Evolutionary conservation across 1,140 invertebrate species (phyloP).

Genomic region (Lethocerus indicus): DNA sequence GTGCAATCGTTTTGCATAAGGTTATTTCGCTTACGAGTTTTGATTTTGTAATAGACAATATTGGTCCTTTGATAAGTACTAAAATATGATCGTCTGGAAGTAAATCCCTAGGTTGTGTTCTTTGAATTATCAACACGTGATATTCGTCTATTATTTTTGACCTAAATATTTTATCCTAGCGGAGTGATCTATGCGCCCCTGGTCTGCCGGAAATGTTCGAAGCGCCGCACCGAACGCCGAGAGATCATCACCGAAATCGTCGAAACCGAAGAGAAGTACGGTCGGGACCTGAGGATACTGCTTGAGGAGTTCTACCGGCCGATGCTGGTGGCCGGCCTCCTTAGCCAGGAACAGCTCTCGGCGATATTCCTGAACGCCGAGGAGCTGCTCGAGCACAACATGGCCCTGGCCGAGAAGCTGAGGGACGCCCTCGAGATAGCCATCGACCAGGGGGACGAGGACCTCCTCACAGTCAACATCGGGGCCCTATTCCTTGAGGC

Average conservation of each 20-base stretch:
- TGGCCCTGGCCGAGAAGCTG: slow-evolving; percentile 66
- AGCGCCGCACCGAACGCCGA: slow-evolving; percentile 73
- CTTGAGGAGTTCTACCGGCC: slow-evolving; percentile 87
- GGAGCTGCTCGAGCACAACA: slow-evolving; percentile 79
- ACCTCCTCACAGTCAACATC: slow-evolving; percentile 75
- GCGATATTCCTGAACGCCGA: slow-evolving; percentile 88
- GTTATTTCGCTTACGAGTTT: no score
- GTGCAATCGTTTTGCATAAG: no score
- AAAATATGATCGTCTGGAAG: no score
- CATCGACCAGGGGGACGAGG: slow-evolving; percentile 55
- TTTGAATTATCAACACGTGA: no score
- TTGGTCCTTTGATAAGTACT: no score
- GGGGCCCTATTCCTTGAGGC: slow-evolving; percentile 81
- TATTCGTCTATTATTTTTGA: no score
- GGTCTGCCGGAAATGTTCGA: slow-evolving; percentile 73
- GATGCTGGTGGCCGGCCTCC: slow-evolving; percentile 70
- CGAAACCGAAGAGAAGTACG: slow-evolving; percentile 92
- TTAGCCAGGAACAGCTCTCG: slow-evolving; percentile 46
- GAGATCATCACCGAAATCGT: slow-evolving; percentile 92
- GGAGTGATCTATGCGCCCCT: slow-evolving; percentile 55
- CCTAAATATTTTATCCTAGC: slow-evolving; percentile 28
- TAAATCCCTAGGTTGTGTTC: no score
- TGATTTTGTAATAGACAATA: no score
- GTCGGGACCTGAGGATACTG: slow-evolving; percentile 77
- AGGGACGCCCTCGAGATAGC: slow-evolving; percentile 77